phyloP scores from a whole-genome alignment of 2,797 vertebrate species.

The Sebastes miniatus region DNA sequence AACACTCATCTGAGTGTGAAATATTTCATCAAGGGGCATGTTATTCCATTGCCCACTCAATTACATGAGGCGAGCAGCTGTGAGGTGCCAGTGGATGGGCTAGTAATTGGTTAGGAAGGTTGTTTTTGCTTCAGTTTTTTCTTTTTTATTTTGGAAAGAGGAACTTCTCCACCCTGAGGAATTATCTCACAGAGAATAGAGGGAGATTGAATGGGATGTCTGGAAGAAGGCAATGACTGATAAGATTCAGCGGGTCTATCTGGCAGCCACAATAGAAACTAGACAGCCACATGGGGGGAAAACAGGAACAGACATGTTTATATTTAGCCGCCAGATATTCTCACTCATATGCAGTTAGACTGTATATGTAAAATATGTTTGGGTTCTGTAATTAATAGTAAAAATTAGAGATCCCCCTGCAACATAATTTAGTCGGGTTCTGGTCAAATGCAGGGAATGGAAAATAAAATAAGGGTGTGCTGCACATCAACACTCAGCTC shows the following conservation, averaged over 20 bases:
- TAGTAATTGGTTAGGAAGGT: slow-evolving; percentile 77
- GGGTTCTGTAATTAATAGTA: not conserved
- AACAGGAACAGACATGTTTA: slow-evolving; percentile 22
- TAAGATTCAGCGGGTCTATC: slow-evolving; percentile 66
- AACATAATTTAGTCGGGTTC: not conserved
- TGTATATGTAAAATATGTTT: not conserved
- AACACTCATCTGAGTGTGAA: slow-evolving; percentile 74
- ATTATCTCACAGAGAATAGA: slow-evolving; percentile 41
- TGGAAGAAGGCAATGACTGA: slow-evolving; percentile 60
- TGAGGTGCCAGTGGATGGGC: slow-evolving; percentile 67
- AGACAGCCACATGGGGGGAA: slow-evolving; percentile 21
- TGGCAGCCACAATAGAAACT: slow-evolving; percentile 33
- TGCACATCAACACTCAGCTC: not conserved
- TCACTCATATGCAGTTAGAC: not conserved
- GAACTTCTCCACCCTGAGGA: slow-evolving; percentile 24
- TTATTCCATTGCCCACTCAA: slow-evolving; percentile 78
- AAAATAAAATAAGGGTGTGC: not conserved
- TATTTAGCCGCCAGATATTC: slow-evolving; percentile 28
- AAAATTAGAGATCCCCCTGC: not conserved
- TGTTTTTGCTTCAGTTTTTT: slow-evolving; percentile 54
- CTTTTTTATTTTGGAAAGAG: slow-evolving; percentile 9
- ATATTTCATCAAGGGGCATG: slow-evolving; percentile 78
- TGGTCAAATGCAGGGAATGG: not conserved
- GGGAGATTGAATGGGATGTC: slow-evolving; percentile 52
- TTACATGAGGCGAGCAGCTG: slow-evolving; percentile 75